Conservation (phyloP, 2,113 vertebrate genomes). For the Picathartes gymnocephalus region DNA sequence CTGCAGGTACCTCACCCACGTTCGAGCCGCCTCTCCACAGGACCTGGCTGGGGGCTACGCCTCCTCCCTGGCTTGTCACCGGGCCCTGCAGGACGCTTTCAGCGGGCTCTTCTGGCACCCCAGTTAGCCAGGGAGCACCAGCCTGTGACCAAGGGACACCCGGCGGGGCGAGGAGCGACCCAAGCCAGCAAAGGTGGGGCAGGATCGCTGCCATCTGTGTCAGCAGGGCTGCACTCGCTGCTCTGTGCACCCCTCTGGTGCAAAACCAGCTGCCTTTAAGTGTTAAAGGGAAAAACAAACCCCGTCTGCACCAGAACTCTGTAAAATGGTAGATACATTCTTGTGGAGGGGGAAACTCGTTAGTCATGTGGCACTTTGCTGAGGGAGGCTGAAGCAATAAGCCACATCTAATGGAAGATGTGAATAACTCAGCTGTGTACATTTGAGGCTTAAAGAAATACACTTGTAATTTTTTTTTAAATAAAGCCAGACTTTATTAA, state of each 20-base stretch:
- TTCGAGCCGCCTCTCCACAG: conserved; percentile 85
- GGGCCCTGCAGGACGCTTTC: conserved; percentile 95
- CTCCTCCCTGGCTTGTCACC: conserved; percentile 89
- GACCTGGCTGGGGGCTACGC: conserved; percentile 94
- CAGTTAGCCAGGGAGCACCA: conserved; percentile 30
- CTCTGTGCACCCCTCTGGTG: neutral
- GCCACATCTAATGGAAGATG: conserved; percentile 69
- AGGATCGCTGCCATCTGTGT: conserved; percentile 27
- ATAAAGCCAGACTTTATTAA: conserved; percentile 75
- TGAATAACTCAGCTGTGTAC: conserved; percentile 68
- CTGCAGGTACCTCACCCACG: conserved; percentile 92
- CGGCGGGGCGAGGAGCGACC: neutral
- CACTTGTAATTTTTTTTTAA: conserved; percentile 73
- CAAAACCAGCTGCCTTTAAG: conserved; percentile 31
- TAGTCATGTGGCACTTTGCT: conserved; percentile 63
- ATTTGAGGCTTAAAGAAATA: conserved; percentile 68
- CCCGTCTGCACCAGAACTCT: neutral
- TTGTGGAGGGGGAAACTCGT: conserved; percentile 56
- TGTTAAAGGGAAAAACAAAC: neutral
- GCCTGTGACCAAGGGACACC: neutral
- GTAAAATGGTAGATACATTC: conserved; percentile 29
- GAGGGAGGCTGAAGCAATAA: conserved; percentile 67
- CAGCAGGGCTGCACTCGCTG: neutral
- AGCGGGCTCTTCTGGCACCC: conserved; percentile 89
- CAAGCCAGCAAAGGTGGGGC: conserved; percentile 16